Evolutionary conservation across 2,113 vertebrate species (phyloP), one percentile per base, ranked within the genome.

Genomic region (Pachyramphus minor): DNA sequence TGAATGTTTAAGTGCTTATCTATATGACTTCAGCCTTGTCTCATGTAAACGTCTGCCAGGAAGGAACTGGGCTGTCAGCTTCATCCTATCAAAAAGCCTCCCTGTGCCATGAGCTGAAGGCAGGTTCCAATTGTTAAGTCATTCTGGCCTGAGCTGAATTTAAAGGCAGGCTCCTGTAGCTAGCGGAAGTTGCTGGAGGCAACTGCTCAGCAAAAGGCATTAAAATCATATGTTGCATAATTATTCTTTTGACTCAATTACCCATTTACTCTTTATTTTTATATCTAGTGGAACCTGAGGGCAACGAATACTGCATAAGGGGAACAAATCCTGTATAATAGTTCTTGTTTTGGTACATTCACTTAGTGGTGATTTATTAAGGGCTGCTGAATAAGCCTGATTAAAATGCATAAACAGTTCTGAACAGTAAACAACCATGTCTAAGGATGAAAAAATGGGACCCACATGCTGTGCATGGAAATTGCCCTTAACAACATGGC

Each of bases 391-490:
- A 98, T 98, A 98, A 98, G 97, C 96, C 98, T 98, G 97, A 98
- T 98, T 98, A 98, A 98, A 98, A 98, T 98, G 98, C 98, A 98
- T 98, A 98, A 97, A 98, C 98, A 98, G 98, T 98, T 97, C 97
- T 97, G 98, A 99, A 98, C 98, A 98, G 99, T 98, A 99, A 99
- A 99, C 98, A 99, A 98, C 98, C 99, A 99, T 99, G 98, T 98
- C 98, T 98, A 96, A 98, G 97, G 96, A 98, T 97, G 98, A 98
- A 98, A 98, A 98, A 99, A 98, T 98, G 98, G 98, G 98, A 98
- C 98, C 99, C 99, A 99, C 99, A 99, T 99, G 99, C 99, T 99
- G 99, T 99, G 99, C 99, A 99, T 99, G 99, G 98, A 99, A 99
- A 99, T 99, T 99, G 98, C 98, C 98, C 98, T 98, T 99, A 99